Evolutionary conservation across 1,140 invertebrate genomes (phyloP), one percentile per base, ranked within the genome.

Genomic region (Diachasma alloeum): DNA sequence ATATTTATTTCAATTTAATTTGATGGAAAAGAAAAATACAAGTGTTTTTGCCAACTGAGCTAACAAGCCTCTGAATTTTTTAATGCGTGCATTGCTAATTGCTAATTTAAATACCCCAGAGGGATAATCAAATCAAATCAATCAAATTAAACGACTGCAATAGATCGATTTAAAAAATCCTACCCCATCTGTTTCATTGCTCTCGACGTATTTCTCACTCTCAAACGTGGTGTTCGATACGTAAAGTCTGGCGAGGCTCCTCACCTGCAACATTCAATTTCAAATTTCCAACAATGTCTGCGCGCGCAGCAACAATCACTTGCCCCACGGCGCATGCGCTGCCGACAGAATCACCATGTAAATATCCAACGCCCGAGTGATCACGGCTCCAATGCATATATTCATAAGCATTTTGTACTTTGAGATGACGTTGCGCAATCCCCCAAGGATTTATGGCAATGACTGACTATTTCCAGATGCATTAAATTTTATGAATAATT

Each of bases 181-280:
- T 77, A 88, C 86, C 70, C 86, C 86, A 72, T 85, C 69, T 19
- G 67, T 77, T 79, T 87, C 59, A 5, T 71, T 78, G 0, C 75
- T 81, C 19, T 85, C 77, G 11, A 88, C 70, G 72, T 84, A 85
- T 77, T 85, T 84, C 22, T 83, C 81, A 37, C 53, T 69, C 17
- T 72, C 68, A 26, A 72, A 74, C 8, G 59, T 75, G 39, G 73
- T 69, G n/a, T 79, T 75, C 0, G 68, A 59, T 2, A 36, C 67
- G 24, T 72, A 77, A n/a, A 15, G 37, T 37, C 72, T 79, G 31
- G 17, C 17, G 11, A 78, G 37, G 22, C 39, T 59, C 67, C 69
- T 56, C 15, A 63, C 37, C 77, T 78, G 73, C 17, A 74, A 74
- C 31, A 46, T 53, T 53, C 10, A 22, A 53, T 70, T 36, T 72